These are phyloP conservation scores for Forbesichthys papilliferus DNA, from an alignment of 2,113 vertebrate species.

Conservation along the genomic window DNA sequence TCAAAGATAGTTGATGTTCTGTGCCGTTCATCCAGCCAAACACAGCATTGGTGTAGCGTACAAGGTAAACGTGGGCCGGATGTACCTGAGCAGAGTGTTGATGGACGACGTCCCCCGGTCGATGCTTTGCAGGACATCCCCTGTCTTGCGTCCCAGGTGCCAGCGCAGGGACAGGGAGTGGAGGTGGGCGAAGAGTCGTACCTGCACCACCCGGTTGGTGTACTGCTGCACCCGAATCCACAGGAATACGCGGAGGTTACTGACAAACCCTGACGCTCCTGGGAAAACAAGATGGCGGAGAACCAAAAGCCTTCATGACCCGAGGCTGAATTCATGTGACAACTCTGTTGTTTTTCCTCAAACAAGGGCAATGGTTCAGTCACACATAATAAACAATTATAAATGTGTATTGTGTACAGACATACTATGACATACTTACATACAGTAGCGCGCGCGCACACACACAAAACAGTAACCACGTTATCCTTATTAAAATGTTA, in stretches of 20 bases:
- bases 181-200: constrained; percentile 88
- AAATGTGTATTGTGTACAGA: no score
- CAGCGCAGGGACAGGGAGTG: constrained; percentile 90
- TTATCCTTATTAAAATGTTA: neutral
- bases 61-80: neutral
- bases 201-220: constrained; percentile 86
- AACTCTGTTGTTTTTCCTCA: neutral
- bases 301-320: neutral
- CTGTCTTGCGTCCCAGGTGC: constrained; percentile 91
- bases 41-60: no score
- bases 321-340: neutral
- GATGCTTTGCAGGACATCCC: constrained; percentile 90
- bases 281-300: neutral
- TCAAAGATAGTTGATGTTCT: no score
- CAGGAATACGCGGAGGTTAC: constrained; percentile 89
- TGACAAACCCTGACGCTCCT: constrained; percentile 88
- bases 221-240: constrained; percentile 98
- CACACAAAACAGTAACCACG: no score
- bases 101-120: constrained; percentile 91
- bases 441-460: no score
- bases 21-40: no score
- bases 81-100: constrained; percentile 89
- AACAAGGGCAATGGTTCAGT: no score
- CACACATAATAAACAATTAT: no score
- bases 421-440: no score